Evolutionary conservation across 2,888 invertebrate species (phyloP).

Genomic region (Caenorhabditis auriculariae): DNA sequence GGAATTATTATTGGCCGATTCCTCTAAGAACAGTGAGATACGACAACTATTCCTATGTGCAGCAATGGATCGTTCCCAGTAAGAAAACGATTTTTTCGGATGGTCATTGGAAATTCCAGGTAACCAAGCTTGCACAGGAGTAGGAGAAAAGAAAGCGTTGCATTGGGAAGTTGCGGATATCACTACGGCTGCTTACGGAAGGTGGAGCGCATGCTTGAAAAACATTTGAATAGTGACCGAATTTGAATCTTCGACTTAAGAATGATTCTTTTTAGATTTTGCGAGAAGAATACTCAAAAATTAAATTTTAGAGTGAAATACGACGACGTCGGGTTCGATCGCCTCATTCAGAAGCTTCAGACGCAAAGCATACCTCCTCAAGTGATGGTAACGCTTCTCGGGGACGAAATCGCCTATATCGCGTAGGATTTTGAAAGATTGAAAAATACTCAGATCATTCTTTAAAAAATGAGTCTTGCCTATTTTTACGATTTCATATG

Average conservation of each 20-base stretch:
- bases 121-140: background rate
- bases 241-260: too few species aligned
- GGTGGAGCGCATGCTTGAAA: conserved; percentile 1
- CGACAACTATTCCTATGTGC: background rate
- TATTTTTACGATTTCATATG: too few species aligned
- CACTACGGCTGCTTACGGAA: conserved; percentile 24
- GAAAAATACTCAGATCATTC: too few species aligned
- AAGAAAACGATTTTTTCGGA: background rate
- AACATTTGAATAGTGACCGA: background rate
- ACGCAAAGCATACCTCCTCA: conserved; percentile 12
- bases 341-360: conserved; percentile 17
- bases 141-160: conserved; percentile 9
- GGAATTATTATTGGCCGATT: conserved; percentile 30
- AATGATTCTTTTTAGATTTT: too few species aligned
- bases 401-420: conserved; percentile 24
- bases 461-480: too few species aligned
- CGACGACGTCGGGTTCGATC: conserved; percentile 30
- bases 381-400: conserved; percentile 17
- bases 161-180: conserved; percentile 18
- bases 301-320: conserved; percentile 23
- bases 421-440: too few species aligned
- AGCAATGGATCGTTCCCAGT: background rate
- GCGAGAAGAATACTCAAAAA: too few species aligned
- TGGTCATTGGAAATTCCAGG: conserved; percentile 1
- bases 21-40: conserved; percentile 5